A percentile compares a stretch with the other conserved stretches of the same genome.
Evolutionary conservation across 2,113 vertebrate genomes (phyloP).

Genomic region (Corythoichthys intestinalis): DNA sequence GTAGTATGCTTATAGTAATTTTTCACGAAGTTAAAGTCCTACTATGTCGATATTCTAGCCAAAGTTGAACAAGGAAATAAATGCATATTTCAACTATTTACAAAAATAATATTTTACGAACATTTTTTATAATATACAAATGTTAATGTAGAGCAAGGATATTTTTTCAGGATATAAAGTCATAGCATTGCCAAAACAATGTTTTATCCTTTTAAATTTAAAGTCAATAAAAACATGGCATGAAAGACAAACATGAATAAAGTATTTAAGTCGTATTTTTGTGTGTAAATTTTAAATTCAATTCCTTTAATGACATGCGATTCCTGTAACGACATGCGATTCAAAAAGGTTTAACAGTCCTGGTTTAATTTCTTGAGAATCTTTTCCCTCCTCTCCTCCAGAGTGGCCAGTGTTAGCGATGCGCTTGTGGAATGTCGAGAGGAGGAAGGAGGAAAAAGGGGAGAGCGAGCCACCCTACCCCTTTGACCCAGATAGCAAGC

Average conservation of each 20-base stretch:
- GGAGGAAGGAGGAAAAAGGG: constrained; percentile 37
- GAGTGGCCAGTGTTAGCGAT: constrained; percentile 54
- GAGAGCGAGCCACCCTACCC: constrained; percentile 53
- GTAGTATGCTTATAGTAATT: too few relatives aligned
- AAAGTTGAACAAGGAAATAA: too few relatives aligned
- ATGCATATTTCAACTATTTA: too few relatives aligned
- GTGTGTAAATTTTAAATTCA: too few relatives aligned
- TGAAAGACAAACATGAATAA: neutral
- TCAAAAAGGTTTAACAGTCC: neutral
- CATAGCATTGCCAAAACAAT: too few relatives aligned
- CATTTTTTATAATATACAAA: too few relatives aligned
- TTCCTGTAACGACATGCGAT: neutral
- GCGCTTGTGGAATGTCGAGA: constrained; percentile 64
- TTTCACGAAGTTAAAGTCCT: too few relatives aligned
- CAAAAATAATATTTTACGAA: too few relatives aligned
- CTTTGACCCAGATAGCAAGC: constrained; percentile 70
- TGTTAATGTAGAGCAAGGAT: too few relatives aligned
- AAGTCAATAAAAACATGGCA: neutral
- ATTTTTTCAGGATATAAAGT: neutral
- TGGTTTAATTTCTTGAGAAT: constrained; percentile 6
- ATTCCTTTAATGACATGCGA: too few relatives aligned
- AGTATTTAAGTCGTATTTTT: neutral
- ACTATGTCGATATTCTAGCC: too few relatives aligned
- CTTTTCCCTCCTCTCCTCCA: constrained; percentile 19
- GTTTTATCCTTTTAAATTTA: neutral